Evolutionary conservation across 2,888 invertebrate genomes (phyloP), one percentile per base, ranked within the genome.

Genomic region (Ceraclea dissimilis): DNA sequence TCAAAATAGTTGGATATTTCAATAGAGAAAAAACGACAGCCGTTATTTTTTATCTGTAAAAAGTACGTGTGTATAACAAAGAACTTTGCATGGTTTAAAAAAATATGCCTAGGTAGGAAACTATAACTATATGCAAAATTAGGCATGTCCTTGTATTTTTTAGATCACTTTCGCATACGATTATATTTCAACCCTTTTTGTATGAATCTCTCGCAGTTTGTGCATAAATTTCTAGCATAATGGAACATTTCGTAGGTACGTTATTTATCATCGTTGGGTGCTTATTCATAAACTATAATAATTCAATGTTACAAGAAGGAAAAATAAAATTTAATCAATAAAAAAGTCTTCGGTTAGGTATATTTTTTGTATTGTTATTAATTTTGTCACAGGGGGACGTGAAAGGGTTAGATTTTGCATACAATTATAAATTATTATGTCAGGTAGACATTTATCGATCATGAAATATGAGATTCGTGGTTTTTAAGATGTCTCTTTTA

Each of bases 301-400:
- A 39, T 39, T 39, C 16, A 13, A 57, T 56, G 58, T 57, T 61
- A 59, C 59, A 59, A 61, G 59, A 61, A 59, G 59, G 58, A 59
- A 61, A 59, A 59, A 59, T 57, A 59, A 61, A 61, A 59, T 59
- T 57, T 50, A 51, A 57, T 58, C 61, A 44, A 61, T 61, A 61
- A 57, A n/a, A 39, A 61, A 61, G 51, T 61, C 61, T 61, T 61
- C 54, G 58, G 51, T 31, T 39, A 39, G 8, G 16, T 26, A 26
- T 26, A 26, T 26, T 26, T 16, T 39, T 39, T 39, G 13, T 13
- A 39, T 39, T 39, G 39, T 39, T 39, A 16, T 39, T 31, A 39
- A 8, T 39, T n/a, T 39, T 39, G 16, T 39, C 11, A 31, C 13
- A 44, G 16, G 16, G 6, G 18, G 6, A 47, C 16, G 47, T 20